phyloP scores from a whole-genome alignment of 2,113 vertebrate genomes.

The Alosa alosa region DNA sequence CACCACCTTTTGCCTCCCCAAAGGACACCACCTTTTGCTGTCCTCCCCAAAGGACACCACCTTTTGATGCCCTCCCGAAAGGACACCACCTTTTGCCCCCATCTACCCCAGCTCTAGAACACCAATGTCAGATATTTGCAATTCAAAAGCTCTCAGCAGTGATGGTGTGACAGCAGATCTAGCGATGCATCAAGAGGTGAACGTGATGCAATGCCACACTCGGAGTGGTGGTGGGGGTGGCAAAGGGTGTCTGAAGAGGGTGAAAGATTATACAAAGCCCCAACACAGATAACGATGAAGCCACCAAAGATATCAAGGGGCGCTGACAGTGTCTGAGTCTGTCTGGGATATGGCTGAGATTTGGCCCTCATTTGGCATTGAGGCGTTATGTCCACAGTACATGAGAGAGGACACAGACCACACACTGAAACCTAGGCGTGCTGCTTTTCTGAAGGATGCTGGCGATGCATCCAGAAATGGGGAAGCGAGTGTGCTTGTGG shows the following conservation, averaged over 20 bases:
- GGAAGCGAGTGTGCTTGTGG: neutral
- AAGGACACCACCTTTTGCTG: too few relatives aligned
- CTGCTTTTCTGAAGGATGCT: neutral
- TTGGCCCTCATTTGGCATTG: too few relatives aligned
- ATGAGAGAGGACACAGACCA: neutral
- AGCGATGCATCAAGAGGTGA: conserved; percentile 31
- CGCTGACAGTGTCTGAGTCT: too few relatives aligned
- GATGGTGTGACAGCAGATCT: neutral
- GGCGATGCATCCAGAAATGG: neutral
- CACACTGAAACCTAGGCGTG: neutral
- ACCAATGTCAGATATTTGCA: conserved; percentile 35
- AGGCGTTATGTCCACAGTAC: too few relatives aligned
- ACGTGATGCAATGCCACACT: conserved; percentile 26
- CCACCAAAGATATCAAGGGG: too few relatives aligned
- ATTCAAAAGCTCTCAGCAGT: conserved; percentile 37
- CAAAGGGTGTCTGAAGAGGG: neutral
- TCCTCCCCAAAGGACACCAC: too few relatives aligned
- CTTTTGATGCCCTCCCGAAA: too few relatives aligned
- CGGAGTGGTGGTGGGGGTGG: neutral
- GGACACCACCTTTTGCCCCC: too few relatives aligned
- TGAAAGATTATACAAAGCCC: neutral
- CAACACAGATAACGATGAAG: neutral
- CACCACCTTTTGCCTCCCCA: too few relatives aligned
- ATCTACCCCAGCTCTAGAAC: too few relatives aligned
- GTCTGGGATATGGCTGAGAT: too few relatives aligned